Evolutionary conservation across 2,113 vertebrate species (phyloP), one percentile per base, ranked within the genome.

Genomic region (Myrmecophaga tridactyla): DNA sequence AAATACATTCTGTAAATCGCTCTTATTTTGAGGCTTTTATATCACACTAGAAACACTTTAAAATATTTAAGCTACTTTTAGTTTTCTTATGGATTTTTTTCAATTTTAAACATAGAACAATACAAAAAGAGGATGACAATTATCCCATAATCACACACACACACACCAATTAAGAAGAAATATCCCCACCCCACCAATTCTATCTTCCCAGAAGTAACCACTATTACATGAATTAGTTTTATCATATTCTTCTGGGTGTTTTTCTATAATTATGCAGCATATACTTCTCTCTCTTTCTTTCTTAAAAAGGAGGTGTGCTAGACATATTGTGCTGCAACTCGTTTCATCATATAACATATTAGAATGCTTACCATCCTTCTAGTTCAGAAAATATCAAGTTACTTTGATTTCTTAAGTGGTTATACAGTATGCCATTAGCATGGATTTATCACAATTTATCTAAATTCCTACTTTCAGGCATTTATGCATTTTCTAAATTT

Each of bases 41-140:
- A n/a, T 95, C 67, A 82, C 70, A n/a, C 31, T 77, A 65, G 13
- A 86, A 95, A 83, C 4, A 67, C 43, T 86, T 78, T 75, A 36
- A 83, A 89, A 36, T 63, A 94, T 86, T 96, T 86, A 93, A 84
- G 73, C 25, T 53, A 82, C n/a, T 89, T 69, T 43, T 70, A n/a
- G 34, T 53, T 48, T 17, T 92, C 48, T 51, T 92, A n/a, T 34
- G 7, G 7, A 34, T 58, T 51, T 67, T 72, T 60, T 73, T 87
- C 34, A 93, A 90, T 91, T 92, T 85, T 20, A 72, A 86, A 70
- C 46, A 86, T 51, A 67, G 67, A 84, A 90, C 86, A 89, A 94
- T 34, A 73, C 56, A 77, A 69, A 94, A 77, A 65, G 14, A 18
- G 20, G n/a, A 36, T 73, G 18, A 92, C 90, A 94, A 80, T 86